phyloP scores from a whole-genome alignment of 2,113 vertebrate genomes.

The Theropithecus gelada region DNA sequence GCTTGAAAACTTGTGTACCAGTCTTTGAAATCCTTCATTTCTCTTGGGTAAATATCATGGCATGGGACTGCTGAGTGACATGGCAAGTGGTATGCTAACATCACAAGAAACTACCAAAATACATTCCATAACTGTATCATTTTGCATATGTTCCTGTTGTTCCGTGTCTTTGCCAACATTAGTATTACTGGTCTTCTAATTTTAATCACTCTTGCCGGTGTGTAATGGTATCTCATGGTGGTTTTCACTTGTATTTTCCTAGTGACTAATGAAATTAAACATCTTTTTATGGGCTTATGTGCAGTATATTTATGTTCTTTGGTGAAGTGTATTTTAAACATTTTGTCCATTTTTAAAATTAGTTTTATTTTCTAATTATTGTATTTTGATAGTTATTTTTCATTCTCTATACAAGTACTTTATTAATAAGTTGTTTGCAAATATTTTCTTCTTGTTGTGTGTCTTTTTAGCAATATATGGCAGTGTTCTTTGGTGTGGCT shows the following conservation, averaged over 20 bases:
- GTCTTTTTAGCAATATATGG: background rate
- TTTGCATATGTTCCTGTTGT: background rate
- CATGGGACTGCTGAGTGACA: background rate
- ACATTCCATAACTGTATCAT: background rate
- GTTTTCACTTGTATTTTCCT: constrained; percentile 24
- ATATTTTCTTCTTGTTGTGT: background rate
- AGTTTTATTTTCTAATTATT: background rate
- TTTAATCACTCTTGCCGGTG: background rate
- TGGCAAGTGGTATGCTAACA: background rate
- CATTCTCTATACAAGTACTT: background rate
- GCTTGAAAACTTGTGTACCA: background rate
- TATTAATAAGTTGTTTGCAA: background rate
- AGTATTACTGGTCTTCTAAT: background rate
- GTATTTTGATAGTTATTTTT: background rate
- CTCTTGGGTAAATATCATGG: background rate
- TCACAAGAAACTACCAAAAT: background rate
- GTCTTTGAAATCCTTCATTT: background rate
- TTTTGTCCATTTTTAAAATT: background rate
- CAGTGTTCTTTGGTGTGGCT: background rate
- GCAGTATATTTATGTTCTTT: constrained; percentile 14
- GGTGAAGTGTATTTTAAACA: background rate
- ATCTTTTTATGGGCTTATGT: background rate
- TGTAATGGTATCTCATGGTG: background rate
- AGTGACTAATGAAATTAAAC: constrained; percentile 6
- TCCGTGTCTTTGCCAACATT: background rate